These are phyloP conservation scores for Hybognathus amarus DNA, from an alignment of 2,797 vertebrate species.

Conservation along the genomic window DNA sequence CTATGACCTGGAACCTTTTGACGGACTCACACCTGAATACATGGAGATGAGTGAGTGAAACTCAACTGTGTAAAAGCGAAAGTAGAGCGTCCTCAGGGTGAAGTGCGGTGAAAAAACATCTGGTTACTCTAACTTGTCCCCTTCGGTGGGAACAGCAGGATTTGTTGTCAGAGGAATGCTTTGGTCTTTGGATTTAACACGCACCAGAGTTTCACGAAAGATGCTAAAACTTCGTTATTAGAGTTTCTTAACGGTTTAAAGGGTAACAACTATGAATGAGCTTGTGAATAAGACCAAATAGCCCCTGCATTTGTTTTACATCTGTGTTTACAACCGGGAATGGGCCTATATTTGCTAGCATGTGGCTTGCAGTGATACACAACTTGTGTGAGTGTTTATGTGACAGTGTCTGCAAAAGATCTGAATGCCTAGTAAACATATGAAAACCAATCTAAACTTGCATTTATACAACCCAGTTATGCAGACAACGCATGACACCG, in stretches of 20 bases:
- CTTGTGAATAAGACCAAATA: constrained; percentile 3
- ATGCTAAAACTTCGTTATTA: not conserved
- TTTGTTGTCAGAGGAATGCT: not conserved
- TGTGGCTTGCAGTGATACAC: constrained; percentile 52
- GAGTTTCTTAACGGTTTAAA: not conserved
- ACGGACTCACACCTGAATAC: constrained; percentile 95
- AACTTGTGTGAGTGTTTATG: constrained; percentile 31
- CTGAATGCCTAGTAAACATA: constrained; percentile 17
- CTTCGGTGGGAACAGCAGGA: not conserved
- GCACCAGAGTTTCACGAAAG: not conserved
- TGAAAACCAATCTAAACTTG: constrained; percentile 24
- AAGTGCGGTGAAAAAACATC: not conserved
- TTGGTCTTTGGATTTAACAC: constrained; percentile 8
- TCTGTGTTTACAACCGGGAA: constrained; percentile 43
- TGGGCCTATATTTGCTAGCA: not conserved
- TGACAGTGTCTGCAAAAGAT: constrained; percentile 12
- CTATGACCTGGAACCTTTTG: constrained; percentile 89
- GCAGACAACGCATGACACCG: not conserved
- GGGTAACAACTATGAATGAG: constrained; percentile 9
- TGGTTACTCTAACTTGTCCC: constrained; percentile 1
- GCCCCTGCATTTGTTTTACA: constrained; percentile 30
- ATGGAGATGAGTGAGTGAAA: constrained; percentile 97
- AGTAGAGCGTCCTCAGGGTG: not conserved
- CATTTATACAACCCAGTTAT: constrained; percentile 18
- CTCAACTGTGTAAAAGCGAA: not conserved